Evolutionary conservation across 2,888 invertebrate species (phyloP), one percentile per base, ranked within the genome.

Genomic region (Pterostichus niger): DNA sequence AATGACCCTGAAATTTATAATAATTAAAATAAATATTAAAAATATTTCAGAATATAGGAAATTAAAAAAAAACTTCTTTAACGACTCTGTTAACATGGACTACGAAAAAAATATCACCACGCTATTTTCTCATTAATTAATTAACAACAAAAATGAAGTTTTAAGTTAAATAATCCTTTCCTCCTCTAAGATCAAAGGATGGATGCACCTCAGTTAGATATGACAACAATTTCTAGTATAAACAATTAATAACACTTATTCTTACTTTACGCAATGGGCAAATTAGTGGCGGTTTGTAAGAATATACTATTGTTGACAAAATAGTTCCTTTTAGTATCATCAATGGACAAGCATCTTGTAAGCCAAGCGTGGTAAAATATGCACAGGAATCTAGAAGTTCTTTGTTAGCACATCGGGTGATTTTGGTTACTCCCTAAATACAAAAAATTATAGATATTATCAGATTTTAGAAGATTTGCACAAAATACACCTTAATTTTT

Each of bases 1-100:
- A 68, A 0, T 68, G 6, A 40, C 40, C 68, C 68, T 68, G n/a
- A 54, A 54, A 54, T 54, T 7, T 17, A 40, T 40, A 49, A 49
- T 49, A 40, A 3, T 40, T 40, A 40, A 40, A 40, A 3, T 40
- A 9, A 40, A 6, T 3, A 6, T 40, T 1, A 54, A 54, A 54
- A 5, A 54, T 54, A 7, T 54, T 40, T 40, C 40, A 7, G 9
- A n/a, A n/a, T n/a, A n/a, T n/a, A n/a, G n/a, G n/a, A n/a, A n/a
- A n/a, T n/a, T n/a, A n/a, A n/a, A n/a, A n/a, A n/a, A n/a, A n/a
- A n/a, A n/a, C n/a, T n/a, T n/a, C n/a, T n/a, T n/a, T n/a, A n/a
- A n/a, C n/a, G n/a, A n/a, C n/a, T n/a, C n/a, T n/a, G n/a, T n/a
- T n/a, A n/a, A n/a, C n/a, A n/a, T n/a, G n/a, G n/a, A n/a, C n/a